A percentile compares a stretch with the other conserved stretches of the same genome.
Evolutionary conservation across 2,797 vertebrate species (phyloP).

Genomic region (Clamator glandarius): DNA sequence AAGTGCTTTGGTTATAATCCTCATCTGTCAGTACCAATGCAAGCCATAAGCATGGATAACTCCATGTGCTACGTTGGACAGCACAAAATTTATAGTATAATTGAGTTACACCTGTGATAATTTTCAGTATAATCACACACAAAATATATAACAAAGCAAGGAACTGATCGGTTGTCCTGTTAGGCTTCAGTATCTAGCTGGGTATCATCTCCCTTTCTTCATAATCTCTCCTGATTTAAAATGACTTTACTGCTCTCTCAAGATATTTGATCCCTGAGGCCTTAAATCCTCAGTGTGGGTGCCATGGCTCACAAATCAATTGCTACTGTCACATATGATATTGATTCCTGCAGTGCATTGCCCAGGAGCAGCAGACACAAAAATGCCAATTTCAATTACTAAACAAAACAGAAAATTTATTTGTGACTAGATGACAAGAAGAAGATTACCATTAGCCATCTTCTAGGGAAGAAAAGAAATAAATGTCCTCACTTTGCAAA

Average conservation of each 20-base stretch:
- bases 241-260: neutral
- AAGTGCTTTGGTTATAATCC: neutral
- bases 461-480: neutral
- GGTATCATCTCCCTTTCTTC: neutral
- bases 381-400: constrained; percentile 44
- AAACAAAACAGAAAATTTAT: constrained; percentile 25
- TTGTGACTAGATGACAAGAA: neutral
- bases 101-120: neutral
- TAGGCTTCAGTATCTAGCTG: neutral
- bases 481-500: neutral
- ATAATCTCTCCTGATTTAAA: neutral
- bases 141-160: neutral
- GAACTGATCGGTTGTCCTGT: neutral
- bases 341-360: neutral
- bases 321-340: neutral
- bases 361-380: neutral
- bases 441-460: neutral
- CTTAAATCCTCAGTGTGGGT: neutral
- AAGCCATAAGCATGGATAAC: neutral
- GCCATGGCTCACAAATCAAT: constrained; percentile 10
- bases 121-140: neutral
- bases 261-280: constrained; percentile 1
- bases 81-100: neutral
- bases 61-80: neutral
- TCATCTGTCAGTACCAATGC: neutral